phyloP scores from a whole-genome alignment of 2,797 vertebrate genomes.

The Rhynchotus rufescens region DNA sequence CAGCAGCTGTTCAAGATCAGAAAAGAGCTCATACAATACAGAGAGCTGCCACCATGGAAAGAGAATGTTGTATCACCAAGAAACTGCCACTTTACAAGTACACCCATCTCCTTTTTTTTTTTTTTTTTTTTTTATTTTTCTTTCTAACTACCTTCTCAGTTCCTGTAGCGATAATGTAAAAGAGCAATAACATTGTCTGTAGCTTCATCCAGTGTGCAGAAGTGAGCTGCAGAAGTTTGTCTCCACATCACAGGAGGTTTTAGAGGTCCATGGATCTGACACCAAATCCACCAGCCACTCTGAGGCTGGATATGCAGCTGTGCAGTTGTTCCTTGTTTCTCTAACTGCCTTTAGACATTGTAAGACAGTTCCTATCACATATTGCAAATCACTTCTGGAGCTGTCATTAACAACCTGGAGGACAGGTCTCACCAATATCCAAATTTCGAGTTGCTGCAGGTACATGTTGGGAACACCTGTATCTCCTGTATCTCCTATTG shows the following conservation, averaged over 20 bases:
- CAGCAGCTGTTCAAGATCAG: constrained; percentile 54
- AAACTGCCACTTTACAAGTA: background rate
- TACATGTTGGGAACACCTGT: fast-evolving
- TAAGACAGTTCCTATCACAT: background rate
- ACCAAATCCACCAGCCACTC: background rate
- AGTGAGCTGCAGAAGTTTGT: background rate
- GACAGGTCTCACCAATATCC: background rate
- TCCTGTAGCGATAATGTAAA: background rate
- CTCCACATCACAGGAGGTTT: background rate
- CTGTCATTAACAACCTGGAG: background rate
- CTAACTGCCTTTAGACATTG: background rate
- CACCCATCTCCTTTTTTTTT: background rate
- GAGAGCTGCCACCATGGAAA: background rate
- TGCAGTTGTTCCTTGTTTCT: background rate
- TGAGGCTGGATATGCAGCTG: background rate
- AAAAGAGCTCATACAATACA: background rate
- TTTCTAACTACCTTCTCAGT: background rate
- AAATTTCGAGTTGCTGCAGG: background rate
- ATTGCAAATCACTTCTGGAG: background rate
- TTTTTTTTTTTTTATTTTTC: background rate
- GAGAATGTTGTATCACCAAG: background rate
- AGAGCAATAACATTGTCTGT: background rate
- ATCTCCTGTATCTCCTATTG: background rate
- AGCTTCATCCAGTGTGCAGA: background rate
- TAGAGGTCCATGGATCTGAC: background rate